phyloP scores from a whole-genome alignment of 1,140 invertebrate genomes.

The Thaumetopoea pityocampa region DNA sequence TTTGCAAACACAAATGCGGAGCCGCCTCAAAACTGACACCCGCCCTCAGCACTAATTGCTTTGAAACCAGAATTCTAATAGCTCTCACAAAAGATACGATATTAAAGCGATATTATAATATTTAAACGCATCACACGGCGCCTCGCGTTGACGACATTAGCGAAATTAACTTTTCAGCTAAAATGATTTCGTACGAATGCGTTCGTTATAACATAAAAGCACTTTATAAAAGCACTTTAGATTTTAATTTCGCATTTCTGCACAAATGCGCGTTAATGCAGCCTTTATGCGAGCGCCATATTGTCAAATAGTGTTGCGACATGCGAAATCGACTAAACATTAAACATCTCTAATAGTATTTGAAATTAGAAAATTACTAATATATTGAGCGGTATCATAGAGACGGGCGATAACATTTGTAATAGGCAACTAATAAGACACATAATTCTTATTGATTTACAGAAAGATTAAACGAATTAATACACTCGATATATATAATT shows the following conservation, averaged over 20 bases:
- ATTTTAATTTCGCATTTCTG: slow-evolving; percentile 13
- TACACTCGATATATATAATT: too few relatives aligned
- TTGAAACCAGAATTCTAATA: slow-evolving; percentile 2
- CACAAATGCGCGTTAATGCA: not conserved
- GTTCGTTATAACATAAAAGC: not conserved
- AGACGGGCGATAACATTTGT: too few relatives aligned
- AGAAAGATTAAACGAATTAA: too few relatives aligned
- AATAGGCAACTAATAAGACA: too few relatives aligned
- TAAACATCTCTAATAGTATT: too few relatives aligned
- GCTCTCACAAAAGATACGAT: too few relatives aligned
- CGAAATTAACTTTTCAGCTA: slow-evolving; percentile 23
- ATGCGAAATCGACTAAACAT: not conserved
- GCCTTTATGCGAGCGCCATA: slow-evolving; percentile 5
- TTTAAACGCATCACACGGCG: slow-evolving; percentile 1
- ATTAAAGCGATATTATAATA: too few relatives aligned
- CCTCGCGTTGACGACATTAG: slow-evolving; percentile 13
- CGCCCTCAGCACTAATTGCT: not conserved
- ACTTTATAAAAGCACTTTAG: slow-evolving; percentile 12
- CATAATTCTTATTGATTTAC: too few relatives aligned
- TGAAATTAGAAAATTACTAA: too few relatives aligned
- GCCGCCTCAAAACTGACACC: too few relatives aligned
- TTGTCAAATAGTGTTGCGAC: slow-evolving; percentile 2
- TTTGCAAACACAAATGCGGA: too few relatives aligned
- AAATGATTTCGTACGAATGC: slow-evolving; percentile 2
- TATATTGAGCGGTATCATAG: too few relatives aligned